Evolutionary conservation across 30 jellyfish, hydroid and myxozoan genomes (phyloP).

Genomic region (Sanderia malayensis): DNA sequence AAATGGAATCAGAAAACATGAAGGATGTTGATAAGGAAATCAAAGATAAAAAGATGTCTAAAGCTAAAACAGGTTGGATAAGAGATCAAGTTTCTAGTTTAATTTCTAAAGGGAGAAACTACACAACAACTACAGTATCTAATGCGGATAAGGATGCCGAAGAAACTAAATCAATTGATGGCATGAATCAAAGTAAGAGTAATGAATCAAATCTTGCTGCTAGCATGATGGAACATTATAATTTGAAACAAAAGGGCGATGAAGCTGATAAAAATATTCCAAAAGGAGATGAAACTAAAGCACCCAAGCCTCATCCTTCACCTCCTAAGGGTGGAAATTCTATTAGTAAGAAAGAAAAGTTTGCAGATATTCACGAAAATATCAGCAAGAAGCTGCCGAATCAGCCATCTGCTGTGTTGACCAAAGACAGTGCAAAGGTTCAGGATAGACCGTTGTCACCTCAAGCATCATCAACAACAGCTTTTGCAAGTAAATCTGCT

Average conservation of each 20-base stretch:
- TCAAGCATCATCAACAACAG: background rate
- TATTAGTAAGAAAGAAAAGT: constrained; percentile 11
- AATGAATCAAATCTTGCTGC: constrained; percentile 12
- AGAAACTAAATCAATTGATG: background rate
- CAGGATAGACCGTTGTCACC: constrained; percentile 43
- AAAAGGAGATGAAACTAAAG: constrained; percentile 14
- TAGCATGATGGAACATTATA: constrained; percentile 58
- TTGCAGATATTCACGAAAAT: constrained; percentile 48
- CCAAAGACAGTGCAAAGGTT: constrained; percentile 7
- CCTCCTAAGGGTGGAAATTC: constrained; percentile 7
- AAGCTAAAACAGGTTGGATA: constrained; percentile 71
- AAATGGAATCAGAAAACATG: constrained; percentile 3
- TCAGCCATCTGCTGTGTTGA: constrained; percentile 7
- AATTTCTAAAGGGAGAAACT: constrained; percentile 55
- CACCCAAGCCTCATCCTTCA: background rate
- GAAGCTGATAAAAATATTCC: background rate
- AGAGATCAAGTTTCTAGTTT: constrained; percentile 79
- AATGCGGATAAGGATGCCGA: constrained; percentile 1
- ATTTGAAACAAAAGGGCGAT: constrained; percentile 27
- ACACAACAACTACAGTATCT: constrained; percentile 39
- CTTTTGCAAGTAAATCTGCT: constrained; percentile 15
- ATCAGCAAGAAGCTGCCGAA: constrained; percentile 21
- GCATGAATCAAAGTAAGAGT: background rate
- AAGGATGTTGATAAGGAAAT: constrained; percentile 29
- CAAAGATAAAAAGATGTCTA: constrained; percentile 23